These are phyloP conservation scores for Amblyornis subalaris DNA, from an alignment of 2,113 vertebrate species.

Conservation along the genomic window DNA sequence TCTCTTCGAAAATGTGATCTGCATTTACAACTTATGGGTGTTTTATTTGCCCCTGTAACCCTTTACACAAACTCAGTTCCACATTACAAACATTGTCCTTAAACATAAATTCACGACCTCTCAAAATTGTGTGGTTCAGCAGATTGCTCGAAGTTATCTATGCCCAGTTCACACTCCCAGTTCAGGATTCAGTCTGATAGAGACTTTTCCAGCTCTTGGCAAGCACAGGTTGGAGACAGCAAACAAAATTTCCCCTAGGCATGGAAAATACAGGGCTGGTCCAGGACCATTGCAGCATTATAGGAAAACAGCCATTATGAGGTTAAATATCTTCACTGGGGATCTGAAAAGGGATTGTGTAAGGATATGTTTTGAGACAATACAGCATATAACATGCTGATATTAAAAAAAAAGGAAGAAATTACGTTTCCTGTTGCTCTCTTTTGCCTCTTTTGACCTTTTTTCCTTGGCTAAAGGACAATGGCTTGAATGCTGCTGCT, in stretches of 20 bases:
- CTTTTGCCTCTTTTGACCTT: not conserved
- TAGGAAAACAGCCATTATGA: not conserved
- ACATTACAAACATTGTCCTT: not conserved
- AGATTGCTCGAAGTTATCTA: too few relatives aligned
- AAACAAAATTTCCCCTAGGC: not conserved
- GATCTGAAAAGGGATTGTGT: not conserved
- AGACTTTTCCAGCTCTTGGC: not conserved
- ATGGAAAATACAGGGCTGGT: not conserved
- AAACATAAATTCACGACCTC: not conserved
- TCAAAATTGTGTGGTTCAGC: not conserved
- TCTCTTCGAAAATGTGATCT: not conserved
- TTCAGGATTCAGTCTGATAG: not conserved
- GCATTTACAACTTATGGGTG: fast-evolving
- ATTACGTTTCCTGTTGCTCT: not conserved
- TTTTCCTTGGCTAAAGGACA: not conserved
- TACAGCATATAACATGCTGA: too few relatives aligned
- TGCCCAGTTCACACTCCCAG: fast-evolving
- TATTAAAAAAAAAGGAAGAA: not conserved
- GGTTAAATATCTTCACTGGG: not conserved
- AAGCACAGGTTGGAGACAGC: fast-evolving
- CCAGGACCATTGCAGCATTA: too few relatives aligned
- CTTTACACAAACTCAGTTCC: not conserved
- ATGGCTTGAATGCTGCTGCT: not conserved
- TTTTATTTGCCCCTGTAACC: not conserved
- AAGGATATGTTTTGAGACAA: not conserved